Conservation (phyloP, 2,888 invertebrate species). For the Lissocephala sabroskyi region DNA sequence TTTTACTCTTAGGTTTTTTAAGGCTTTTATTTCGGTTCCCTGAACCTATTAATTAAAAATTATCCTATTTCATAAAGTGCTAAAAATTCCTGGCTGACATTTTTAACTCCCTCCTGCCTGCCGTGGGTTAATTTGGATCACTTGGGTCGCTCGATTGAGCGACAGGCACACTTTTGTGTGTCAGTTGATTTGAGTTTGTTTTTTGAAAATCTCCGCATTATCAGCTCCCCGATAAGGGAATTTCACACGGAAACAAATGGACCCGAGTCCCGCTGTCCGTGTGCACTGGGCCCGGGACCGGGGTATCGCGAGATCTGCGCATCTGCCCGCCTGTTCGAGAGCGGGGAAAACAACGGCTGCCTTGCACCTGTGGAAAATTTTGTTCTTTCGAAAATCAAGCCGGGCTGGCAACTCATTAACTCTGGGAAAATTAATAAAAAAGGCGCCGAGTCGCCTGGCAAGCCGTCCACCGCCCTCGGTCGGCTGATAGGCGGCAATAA, state of each 20-base stretch:
- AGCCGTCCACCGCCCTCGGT: background rate
- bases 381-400: constrained; percentile 15
- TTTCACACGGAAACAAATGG: constrained; percentile 49
- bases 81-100: too few relatives aligned
- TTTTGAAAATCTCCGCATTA: constrained; percentile 19
- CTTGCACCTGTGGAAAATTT: constrained; percentile 53
- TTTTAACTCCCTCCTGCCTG: too few relatives aligned
- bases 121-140: too few relatives aligned
- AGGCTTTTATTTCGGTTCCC: too few relatives aligned
- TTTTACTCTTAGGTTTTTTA: too few relatives aligned
- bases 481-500: constrained; percentile 20
- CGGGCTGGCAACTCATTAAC: constrained; percentile 29
- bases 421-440: constrained; percentile 53
- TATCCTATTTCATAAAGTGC: too few relatives aligned
- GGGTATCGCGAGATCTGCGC: too few relatives aligned
- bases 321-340: too few relatives aligned
- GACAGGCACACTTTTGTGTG: constrained; percentile 1
- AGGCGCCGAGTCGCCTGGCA: background rate
- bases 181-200: constrained; percentile 9
- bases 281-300: too few relatives aligned
- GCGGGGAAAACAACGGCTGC: too few relatives aligned
- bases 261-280: constrained; percentile 12
- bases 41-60: too few relatives aligned
- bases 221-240: constrained; percentile 44
- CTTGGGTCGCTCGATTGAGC: too few relatives aligned